Base-by-base conservation (phyloP, 37 sponge, comb jelly and placozoan species). In the Cladorhizidae sp. region DNA sequence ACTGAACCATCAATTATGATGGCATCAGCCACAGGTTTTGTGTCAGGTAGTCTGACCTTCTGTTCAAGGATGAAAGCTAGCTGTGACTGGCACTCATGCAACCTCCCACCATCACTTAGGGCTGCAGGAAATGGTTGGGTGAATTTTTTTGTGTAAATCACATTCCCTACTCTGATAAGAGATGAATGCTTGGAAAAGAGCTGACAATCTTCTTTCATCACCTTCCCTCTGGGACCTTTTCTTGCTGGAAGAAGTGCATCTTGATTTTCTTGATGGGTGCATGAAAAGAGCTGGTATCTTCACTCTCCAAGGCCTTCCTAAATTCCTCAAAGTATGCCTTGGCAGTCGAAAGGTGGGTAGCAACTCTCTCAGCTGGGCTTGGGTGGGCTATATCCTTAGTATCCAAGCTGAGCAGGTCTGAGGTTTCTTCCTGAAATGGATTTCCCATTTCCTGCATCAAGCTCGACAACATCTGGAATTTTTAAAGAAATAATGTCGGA, bases 231-330 rank as follows among this genome's bases (percentile, higher is more conserved):
- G 61, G 17, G 12, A 59, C 28, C 3, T 12, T 17, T 59, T 59
- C 61, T 59, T 59, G 57, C 49, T 83, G 23, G 77, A 78, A 76
- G 63, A 83, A 43, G 79, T 76, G 57, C 57, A 95, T 42, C 98
- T 95, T 25, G 98, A 93, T 87, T 91, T 98, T 3, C 93, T 95
- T 45, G 64, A 88, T n/a, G n/a, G n/a, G n/a, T n/a, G n/a, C n/a
- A n/a, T n/a, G n/a, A n/a, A n/a, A n/a, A n/a, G n/a, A n/a, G n/a
- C n/a, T n/a, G n/a, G n/a, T n/a, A n/a, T n/a, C n/a, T n/a, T n/a
- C n/a, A n/a, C n/a, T n/a, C n/a, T n/a, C n/a, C n/a, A n/a, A n/a
- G n/a, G n/a, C n/a, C n/a, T n/a, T n/a, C n/a, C n/a, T n/a, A n/a
- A n/a, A n/a, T n/a, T n/a, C n/a, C n/a, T n/a, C n/a, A n/a, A n/a